These are phyloP conservation scores for Phalanger gymnotis DNA, from an alignment of 2,797 vertebrate species.

Conservation along the genomic window DNA sequence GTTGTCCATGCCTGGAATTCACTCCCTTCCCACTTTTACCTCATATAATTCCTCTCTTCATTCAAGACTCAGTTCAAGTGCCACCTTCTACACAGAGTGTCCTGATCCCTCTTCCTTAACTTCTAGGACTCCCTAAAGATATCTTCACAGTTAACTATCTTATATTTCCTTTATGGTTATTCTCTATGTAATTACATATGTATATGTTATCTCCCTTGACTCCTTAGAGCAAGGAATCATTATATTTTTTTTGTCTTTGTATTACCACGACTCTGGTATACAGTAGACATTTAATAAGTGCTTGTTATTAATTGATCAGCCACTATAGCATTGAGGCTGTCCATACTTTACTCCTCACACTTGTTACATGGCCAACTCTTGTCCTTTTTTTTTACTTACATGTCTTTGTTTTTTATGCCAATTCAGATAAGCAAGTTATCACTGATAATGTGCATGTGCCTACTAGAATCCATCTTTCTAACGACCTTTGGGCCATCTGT, in stretches of 20 bases:
- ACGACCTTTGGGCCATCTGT: not conserved
- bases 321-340: not conserved
- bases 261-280: not conserved
- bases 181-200: not conserved
- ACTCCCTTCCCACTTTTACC: not conserved
- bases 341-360: not conserved
- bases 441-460: not conserved
- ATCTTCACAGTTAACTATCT: not conserved
- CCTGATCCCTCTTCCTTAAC: not conserved
- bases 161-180: not conserved
- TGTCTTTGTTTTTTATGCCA: not conserved
- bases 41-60: not conserved
- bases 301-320: not conserved
- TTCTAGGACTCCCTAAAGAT: not conserved
- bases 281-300: not conserved
- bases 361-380: not conserved
- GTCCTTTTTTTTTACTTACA: not conserved
- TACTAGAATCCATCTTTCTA: not conserved
- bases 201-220: not conserved
- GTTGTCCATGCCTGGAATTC: not conserved
- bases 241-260: not conserved
- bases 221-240: not conserved
- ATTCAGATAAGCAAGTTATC: not conserved
- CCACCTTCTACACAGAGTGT: not conserved
- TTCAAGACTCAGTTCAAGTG: not conserved